Evolutionary conservation across 2,113 vertebrate genomes (phyloP).

Genomic region (Chrysochloris asiatica): DNA sequence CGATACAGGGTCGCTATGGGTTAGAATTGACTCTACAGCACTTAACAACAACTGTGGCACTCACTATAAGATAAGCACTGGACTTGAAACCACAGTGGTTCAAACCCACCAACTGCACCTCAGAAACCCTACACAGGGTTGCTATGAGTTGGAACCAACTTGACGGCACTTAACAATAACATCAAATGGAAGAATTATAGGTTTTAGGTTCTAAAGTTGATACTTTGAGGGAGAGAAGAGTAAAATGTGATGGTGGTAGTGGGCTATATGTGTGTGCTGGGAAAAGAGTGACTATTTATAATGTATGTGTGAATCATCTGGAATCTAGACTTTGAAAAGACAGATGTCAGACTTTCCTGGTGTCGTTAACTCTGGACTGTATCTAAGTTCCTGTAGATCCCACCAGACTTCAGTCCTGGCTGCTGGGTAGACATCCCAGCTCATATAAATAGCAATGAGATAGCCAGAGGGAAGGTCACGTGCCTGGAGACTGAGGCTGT

Average conservation of each 20-base stretch:
- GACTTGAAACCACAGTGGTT: too few relatives aligned
- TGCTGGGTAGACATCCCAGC: background rate
- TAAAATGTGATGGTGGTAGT: background rate
- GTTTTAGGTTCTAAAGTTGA: background rate
- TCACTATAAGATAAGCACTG: too few relatives aligned
- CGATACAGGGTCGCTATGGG: too few relatives aligned
- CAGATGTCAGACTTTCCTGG: background rate
- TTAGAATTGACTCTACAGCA: too few relatives aligned
- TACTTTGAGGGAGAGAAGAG: background rate
- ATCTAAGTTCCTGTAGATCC: conserved; percentile 37
- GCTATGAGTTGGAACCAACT: too few relatives aligned
- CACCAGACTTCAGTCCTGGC: conserved; percentile 16
- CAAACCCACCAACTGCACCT: too few relatives aligned
- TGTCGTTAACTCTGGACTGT: background rate
- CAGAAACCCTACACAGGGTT: too few relatives aligned
- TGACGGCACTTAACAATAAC: too few relatives aligned
- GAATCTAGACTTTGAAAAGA: conserved; percentile 5
- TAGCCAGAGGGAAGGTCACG: conserved; percentile 53
- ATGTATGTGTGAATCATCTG: conserved; percentile 37
- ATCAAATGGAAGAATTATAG: too few relatives aligned
- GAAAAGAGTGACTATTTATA: conserved; percentile 32
- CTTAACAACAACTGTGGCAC: too few relatives aligned
- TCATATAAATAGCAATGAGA: conserved; percentile 70
- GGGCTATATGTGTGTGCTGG: background rate
- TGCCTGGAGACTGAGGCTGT: conserved; percentile 66